Evolutionary conservation across 2,797 vertebrate genomes (phyloP), one percentile per base, ranked within the genome.

Genomic region (Vireo griseus): DNA sequence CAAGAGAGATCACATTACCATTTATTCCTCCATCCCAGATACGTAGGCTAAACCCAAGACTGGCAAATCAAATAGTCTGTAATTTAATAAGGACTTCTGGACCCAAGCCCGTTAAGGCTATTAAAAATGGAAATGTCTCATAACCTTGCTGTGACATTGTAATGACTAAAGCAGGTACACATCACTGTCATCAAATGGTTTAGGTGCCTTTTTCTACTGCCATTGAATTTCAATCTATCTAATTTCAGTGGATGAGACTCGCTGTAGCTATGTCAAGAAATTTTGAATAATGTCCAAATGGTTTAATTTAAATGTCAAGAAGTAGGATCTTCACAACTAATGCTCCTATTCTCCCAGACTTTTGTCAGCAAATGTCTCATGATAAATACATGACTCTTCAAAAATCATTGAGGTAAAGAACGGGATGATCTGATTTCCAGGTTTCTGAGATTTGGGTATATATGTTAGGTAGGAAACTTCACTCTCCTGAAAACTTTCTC

Each of bases 41-140:
- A 68, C 9, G 86, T 1, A 63, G 52, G 6, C 50, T 63, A 71
- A 50, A 40, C 45, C 47, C 55, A 52, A 59, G 7, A 71, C n/a
- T 65, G 73, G n/a, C 47, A 84, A 86, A 92, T 96, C 68, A 39
- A 55, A 72, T 90, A 47, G 58, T 77, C 47, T 52, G 58, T 90
- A 88, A 91, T 77, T 90, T 62, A 88, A 77, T 91, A 80, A 84
- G 50, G 76, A 66, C n/a, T 72, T 83, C 57, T 12, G 26, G 82
- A 58, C 54, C 24, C 42, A 55, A 91, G 58, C 20, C 71, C 40
- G 78, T 95, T 88, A 88, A 47, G 44, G 48, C n/a, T 84, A 85
- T 91, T 95, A 95, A 88, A 95, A 94, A 93, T 92, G 69, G 93
- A 92, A 88, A 92, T 66, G 48, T 58, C 69, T 90, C 50, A n/a